Base-by-base conservation (phyloP, 2,888 invertebrate species). In the Dicyrtoma fusca region DNA sequence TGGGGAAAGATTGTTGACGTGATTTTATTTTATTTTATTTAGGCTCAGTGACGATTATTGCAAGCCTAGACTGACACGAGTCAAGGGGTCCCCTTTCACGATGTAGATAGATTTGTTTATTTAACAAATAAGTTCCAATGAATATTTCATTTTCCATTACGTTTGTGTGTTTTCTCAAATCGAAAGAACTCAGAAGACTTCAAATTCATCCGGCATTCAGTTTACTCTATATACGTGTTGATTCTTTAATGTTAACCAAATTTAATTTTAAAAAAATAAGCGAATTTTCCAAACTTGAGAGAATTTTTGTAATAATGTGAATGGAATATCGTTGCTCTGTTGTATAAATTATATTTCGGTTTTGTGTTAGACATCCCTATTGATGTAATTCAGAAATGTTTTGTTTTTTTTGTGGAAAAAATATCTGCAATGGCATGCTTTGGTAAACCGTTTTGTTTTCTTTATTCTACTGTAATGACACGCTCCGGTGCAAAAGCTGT, bases 1-100 rank as follows among this genome's bases (percentile, higher is more conserved):
- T 61, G 13, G 11, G 17, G 45, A 14, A 45, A 1, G 17, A 19
- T 53, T 53, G 17, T 23, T 23, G 47, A 47, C 17, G 1, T 19
- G 26, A 44, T 62, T 53, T 94, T 57, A 92, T 94, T 74, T 68
- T 62, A 66, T 69, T 62, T 76, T 75, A 26, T 69, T 69, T 74
- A 79, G 77, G 79, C 79, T 73, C 79, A 79, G 76, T 79, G 76
- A 79, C 76, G 76, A 66, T 70, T 74, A 76, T 71, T 76, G 71
- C 75, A 75, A 65, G 74, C 76, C 71, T 79, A 77, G 76, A 76
- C 76, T 77, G 77, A 68, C 57, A 21, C 19, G 55, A 68, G 68
- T 68, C 68, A 57, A 34, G 68, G 57, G 68, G 68, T 68, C 68
- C 68, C 57, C 68, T 55, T 44, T 34, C 55, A 47, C 47, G 68